phyloP scores from a whole-genome alignment of 1,140 invertebrate genomes.

The Dendroctonus valens region DNA sequence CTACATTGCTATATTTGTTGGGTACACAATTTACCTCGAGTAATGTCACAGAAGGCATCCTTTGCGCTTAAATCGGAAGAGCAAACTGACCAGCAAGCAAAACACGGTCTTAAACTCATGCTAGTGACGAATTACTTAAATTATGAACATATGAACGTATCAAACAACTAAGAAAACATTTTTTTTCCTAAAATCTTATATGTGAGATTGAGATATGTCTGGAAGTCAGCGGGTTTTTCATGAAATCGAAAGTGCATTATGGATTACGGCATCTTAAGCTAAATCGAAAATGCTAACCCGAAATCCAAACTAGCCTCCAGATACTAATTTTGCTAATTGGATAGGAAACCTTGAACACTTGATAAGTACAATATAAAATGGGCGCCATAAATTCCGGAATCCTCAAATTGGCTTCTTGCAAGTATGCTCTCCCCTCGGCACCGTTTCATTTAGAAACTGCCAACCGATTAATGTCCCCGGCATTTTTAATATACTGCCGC shows the following conservation, averaged over 20 bases:
- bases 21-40: too few species aligned
- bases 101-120: too few species aligned
- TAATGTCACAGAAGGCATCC: too few species aligned
- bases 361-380: background rate
- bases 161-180: too few species aligned
- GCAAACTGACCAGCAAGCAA: too few species aligned
- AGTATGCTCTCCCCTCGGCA: conserved; percentile 24
- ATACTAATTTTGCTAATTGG: conserved; percentile 9
- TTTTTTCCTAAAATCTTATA: too few species aligned
- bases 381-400: conserved; percentile 32
- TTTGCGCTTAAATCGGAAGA: too few species aligned
- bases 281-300: background rate
- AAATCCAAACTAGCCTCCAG: too few species aligned
- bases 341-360: conserved; percentile 1
- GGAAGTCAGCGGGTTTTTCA: background rate
- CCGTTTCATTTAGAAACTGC: conserved; percentile 37
- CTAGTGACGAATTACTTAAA: background rate
- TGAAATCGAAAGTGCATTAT: background rate
- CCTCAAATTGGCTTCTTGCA: conserved; percentile 22
- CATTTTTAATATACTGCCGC: conserved; percentile 37
- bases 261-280: background rate
- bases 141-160: background rate
- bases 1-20: too few species aligned
- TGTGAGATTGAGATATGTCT: too few species aligned
- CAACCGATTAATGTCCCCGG: conserved; percentile 36